Percentiles rank a stretch among this genome's conserved stretches.
phyloP scores from a whole-genome alignment of 2,113 vertebrate genomes.

The Gadus chalcogrammus region DNA sequence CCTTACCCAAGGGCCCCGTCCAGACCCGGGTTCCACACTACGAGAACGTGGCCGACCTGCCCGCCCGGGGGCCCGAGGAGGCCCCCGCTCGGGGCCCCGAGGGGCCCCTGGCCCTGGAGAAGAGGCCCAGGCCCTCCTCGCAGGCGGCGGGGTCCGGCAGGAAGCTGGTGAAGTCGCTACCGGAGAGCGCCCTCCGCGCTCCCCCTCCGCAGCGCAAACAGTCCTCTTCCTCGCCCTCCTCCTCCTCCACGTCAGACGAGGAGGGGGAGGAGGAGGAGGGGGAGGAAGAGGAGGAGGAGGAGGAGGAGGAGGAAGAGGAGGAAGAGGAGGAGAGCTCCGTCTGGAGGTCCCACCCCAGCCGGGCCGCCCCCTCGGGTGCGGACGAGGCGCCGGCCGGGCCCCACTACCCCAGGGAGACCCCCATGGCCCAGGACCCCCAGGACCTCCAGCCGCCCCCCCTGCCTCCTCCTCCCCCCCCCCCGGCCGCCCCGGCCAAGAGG shows the following conservation, averaged over 20 bases:
- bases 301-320: conserved; percentile 18
- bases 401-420: conserved; percentile 25
- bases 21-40: conserved; percentile 67
- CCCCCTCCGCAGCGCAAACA: conserved; percentile 41
- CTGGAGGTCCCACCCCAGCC: conserved; percentile 70
- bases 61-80: conserved; percentile 28
- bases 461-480: conserved; percentile 22
- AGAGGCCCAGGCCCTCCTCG: conserved; percentile 59
- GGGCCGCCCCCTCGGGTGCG: conserved; percentile 41
- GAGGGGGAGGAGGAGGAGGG: conserved; percentile 52
- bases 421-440: neutral
- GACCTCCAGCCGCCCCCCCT: neutral
- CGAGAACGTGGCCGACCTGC: conserved; percentile 67
- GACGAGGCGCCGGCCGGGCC: conserved; percentile 40
- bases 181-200: conserved; percentile 49
- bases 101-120: conserved; percentile 48
- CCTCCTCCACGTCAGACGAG: conserved; percentile 62
- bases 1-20: conserved; percentile 42
- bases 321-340: conserved; percentile 48
- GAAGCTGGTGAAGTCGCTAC: conserved; percentile 62
- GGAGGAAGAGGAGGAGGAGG: conserved; percentile 31
- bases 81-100: conserved; percentile 30
- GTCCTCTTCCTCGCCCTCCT: conserved; percentile 56
- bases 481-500: conserved; percentile 35
- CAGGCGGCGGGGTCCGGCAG: conserved; percentile 52